Percentiles rank a stretch among this genome's conserved stretches.
Evolutionary conservation across 2,888 invertebrate species (phyloP).

Genomic region (Silvanus unidentatus): DNA sequence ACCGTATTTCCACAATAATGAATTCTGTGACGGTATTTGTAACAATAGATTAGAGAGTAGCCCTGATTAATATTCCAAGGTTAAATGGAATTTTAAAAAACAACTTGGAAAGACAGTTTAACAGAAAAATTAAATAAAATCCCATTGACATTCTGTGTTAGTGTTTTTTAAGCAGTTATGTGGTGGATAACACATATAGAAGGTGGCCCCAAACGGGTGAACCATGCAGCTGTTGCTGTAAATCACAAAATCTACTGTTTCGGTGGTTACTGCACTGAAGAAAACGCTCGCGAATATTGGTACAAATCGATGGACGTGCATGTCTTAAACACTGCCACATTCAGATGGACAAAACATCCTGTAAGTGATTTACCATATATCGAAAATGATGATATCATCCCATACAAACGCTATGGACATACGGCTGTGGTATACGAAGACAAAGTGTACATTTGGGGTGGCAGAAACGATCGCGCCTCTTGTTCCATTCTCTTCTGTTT

Average conservation of each 20-base stretch:
- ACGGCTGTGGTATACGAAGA: slow-evolving; percentile 77
- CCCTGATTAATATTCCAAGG: no score
- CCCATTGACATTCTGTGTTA: no score
- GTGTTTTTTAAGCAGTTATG: slow-evolving; percentile 47
- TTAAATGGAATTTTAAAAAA: no score
- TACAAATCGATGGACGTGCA: slow-evolving; percentile 81
- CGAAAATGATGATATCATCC: slow-evolving; percentile 51
- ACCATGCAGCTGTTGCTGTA: slow-evolving; percentile 84
- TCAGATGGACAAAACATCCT: slow-evolving; percentile 56
- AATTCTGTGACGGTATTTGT: no score
- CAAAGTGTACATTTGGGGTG: slow-evolving; percentile 86
- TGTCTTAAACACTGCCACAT: slow-evolving; percentile 68
- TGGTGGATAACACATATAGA: slow-evolving; percentile 81
- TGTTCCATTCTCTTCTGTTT: slow-evolving; percentile 79
- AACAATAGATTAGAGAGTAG: no score
- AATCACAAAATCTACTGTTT: slow-evolving; percentile 80
- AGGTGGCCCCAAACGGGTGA: slow-evolving; percentile 86
- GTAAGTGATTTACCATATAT: slow-evolving; percentile 49
- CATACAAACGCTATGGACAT: slow-evolving; percentile 87
- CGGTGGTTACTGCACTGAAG: slow-evolving; percentile 86
- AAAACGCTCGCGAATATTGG: slow-evolving; percentile 66
- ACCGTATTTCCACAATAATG: no score
- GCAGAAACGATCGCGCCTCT: slow-evolving; percentile 77
- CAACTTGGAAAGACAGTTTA: no score
- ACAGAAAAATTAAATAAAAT: no score